These are phyloP conservation scores for Pteruthius melanotis DNA, from an alignment of 2,113 vertebrate species.

Conservation along the genomic window DNA sequence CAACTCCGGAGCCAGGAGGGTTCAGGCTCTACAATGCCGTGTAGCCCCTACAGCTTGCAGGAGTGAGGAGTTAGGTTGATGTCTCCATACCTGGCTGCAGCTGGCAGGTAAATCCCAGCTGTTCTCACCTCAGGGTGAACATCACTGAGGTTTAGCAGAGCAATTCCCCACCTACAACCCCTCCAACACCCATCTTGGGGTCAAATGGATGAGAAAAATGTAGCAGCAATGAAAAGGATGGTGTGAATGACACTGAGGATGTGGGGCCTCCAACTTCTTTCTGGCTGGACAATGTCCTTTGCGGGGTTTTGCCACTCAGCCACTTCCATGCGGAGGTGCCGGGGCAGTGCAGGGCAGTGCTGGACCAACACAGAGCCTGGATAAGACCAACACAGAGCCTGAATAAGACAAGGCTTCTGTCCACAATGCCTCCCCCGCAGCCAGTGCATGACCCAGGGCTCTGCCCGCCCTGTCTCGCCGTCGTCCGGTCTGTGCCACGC, in stretches of 20 bases:
- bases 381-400: neutral
- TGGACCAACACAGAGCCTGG: neutral
- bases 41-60: neutral
- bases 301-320: neutral
- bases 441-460: accelerated
- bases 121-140: accelerated
- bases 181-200: neutral
- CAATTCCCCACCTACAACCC: neutral
- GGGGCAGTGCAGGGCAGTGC: accelerated
- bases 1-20: accelerated
- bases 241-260: neutral
- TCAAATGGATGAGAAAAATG: neutral
- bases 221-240: neutral
- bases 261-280: neutral
- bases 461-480: neutral
- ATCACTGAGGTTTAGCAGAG: neutral
- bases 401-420: neutral
- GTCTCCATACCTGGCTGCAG: neutral
- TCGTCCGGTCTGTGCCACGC: neutral
- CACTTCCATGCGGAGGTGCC: accelerated
- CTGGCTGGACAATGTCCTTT: neutral
- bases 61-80: neutral
- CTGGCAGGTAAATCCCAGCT: neutral
- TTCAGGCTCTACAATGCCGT: neutral
- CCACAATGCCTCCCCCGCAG: neutral